Evolutionary conservation across 2,888 invertebrate genomes (phyloP).

Genomic region (Acrobeloides nanus): DNA sequence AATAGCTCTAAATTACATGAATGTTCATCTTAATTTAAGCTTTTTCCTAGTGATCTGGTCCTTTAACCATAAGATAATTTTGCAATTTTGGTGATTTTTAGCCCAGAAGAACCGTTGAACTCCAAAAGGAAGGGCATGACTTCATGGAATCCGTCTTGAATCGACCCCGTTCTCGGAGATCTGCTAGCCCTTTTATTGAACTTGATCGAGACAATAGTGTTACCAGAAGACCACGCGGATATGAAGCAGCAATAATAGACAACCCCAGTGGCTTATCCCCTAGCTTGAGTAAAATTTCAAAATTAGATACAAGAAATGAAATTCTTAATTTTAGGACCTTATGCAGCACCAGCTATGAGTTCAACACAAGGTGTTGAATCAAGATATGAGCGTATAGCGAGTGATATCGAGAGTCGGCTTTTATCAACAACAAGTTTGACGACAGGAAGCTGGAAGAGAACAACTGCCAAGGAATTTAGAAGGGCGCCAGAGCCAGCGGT

Average conservation of each 20-base stretch:
- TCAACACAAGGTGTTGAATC: conserved; percentile 42
- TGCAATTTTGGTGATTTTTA: conserved; percentile 16
- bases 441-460: conserved; percentile 31
- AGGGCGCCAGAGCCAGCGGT: conserved; percentile 41
- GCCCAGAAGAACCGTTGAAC: conserved; percentile 39
- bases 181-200: conserved; percentile 34
- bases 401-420: conserved; percentile 40
- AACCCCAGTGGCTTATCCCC: background rate
- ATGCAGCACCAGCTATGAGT: conserved; percentile 45
- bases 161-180: conserved; percentile 27
- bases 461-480: conserved; percentile 41
- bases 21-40: too few relatives aligned
- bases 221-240: conserved; percentile 23
- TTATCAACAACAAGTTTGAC: conserved; percentile 28
- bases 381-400: conserved; percentile 34
- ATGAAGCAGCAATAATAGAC: too few relatives aligned
- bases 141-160: conserved; percentile 33
- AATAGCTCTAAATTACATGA: too few relatives aligned
- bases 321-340: conserved; percentile 32
- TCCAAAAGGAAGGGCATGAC: conserved; percentile 38
- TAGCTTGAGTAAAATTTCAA: background rate
- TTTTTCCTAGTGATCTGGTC: too few relatives aligned
- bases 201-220: conserved; percentile 31
- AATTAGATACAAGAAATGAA: too few relatives aligned
- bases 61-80: too few relatives aligned